A percentile compares a stretch with the other conserved stretches of the same genome.
Evolutionary conservation across 1,140 invertebrate genomes (phyloP).

Genomic region (Eueides isabella): DNA sequence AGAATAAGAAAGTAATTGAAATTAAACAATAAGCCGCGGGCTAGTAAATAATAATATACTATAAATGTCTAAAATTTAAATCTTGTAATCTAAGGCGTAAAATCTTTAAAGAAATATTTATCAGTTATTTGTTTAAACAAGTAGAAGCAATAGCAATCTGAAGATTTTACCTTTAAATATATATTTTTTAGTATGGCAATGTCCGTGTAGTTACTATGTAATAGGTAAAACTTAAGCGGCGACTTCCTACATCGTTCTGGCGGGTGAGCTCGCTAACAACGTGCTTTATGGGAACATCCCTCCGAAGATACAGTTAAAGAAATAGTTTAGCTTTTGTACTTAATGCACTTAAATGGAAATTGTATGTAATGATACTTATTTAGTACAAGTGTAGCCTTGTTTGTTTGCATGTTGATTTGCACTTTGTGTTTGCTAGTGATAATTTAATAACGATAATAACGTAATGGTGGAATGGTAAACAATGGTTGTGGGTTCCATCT

Average conservation of each 20-base stretch:
- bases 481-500: no score
- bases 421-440: background rate
- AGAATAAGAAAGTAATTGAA: no score
- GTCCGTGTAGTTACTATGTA: slow-evolving; percentile 47
- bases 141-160: no score
- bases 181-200: background rate
- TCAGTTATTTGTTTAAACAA: no score
- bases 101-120: no score
- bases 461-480: no score
- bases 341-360: slow-evolving; percentile 6
- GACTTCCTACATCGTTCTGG: slow-evolving; percentile 74
- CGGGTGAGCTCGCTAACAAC: slow-evolving; percentile 63
- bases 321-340: slow-evolving; percentile 13
- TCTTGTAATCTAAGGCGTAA: no score
- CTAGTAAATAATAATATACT: no score
- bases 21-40: no score
- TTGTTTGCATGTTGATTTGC: no score
- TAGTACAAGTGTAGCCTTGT: background rate
- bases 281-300: slow-evolving; percentile 69
- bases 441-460: background rate
- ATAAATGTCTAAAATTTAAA: no score
- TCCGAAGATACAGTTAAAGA: slow-evolving; percentile 27
- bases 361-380: background rate
- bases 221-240: slow-evolving; percentile 50
- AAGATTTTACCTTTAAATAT: background rate